A percentile compares a stretch with the other conserved stretches of the same genome.
phyloP scores from a whole-genome alignment of 2,797 vertebrate genomes.

The Apogon talboti region DNA sequence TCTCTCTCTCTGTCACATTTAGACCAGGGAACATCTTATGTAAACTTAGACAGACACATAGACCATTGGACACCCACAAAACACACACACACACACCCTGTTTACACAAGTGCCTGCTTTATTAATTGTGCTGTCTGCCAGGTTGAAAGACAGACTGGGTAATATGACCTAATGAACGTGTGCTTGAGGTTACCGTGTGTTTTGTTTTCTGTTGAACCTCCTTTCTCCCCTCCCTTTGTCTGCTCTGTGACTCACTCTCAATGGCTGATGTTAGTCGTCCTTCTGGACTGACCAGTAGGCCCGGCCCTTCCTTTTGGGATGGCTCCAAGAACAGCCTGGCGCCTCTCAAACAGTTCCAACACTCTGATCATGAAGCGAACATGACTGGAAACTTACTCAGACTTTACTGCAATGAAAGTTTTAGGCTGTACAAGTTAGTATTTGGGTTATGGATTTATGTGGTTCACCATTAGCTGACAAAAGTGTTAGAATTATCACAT shows the following conservation, averaged over 20 bases:
- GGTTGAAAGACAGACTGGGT: slow-evolving; percentile 52
- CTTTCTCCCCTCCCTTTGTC: slow-evolving; percentile 15
- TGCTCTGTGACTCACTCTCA: slow-evolving; percentile 55
- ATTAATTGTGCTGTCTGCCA: slow-evolving; percentile 55
- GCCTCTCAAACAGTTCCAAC: slow-evolving; percentile 26
- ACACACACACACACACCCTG: slow-evolving; percentile 19
- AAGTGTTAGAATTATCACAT: not conserved
- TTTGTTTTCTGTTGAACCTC: slow-evolving; percentile 46
- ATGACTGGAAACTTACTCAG: slow-evolving; percentile 32
- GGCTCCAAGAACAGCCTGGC: slow-evolving; percentile 51
- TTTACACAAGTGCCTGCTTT: slow-evolving; percentile 52
- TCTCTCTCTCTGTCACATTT: slow-evolving; percentile 30
- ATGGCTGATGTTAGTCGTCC: slow-evolving; percentile 59
- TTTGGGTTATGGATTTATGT: not conserved
- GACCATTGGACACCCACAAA: slow-evolving; percentile 17
- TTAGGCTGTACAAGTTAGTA: slow-evolving; percentile 14
- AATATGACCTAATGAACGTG: slow-evolving; percentile 54
- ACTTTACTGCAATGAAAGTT: slow-evolving; percentile 9
- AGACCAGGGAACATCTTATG: slow-evolving; percentile 23
- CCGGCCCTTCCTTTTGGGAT: slow-evolving; percentile 64
- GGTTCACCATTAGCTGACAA: not conserved
- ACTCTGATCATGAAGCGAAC: slow-evolving; percentile 36
- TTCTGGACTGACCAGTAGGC: slow-evolving; percentile 68
- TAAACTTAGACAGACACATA: slow-evolving; percentile 50
- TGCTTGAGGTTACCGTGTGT: slow-evolving; percentile 37